phyloP scores from a whole-genome alignment of 2,888 invertebrate genomes.

The Brachycybe producta region DNA sequence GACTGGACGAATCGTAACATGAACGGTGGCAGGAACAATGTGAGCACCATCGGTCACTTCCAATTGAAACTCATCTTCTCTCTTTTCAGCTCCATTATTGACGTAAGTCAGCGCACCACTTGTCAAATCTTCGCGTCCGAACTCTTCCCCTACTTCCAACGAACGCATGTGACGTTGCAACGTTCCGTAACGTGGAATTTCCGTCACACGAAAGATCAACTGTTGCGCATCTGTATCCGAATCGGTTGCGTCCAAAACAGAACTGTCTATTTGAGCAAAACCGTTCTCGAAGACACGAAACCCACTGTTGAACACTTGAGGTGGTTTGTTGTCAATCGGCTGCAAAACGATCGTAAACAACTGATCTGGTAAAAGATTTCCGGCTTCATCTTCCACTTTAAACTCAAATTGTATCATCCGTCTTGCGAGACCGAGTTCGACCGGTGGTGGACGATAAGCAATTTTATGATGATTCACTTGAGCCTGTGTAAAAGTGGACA shows the following conservation, averaged over 20 bases:
- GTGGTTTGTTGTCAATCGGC: constrained; percentile 33
- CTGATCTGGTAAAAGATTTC: constrained; percentile 30
- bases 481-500: constrained; percentile 30
- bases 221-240: constrained; percentile 29
- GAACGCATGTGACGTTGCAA: constrained; percentile 26
- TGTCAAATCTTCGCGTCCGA: constrained; percentile 28
- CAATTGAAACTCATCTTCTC: constrained; percentile 29
- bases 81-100: constrained; percentile 28
- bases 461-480: constrained; percentile 34
- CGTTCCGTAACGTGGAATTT: constrained; percentile 28
- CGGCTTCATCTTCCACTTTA: constrained; percentile 30
- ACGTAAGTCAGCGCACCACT: constrained; percentile 28
- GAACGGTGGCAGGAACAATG: constrained; percentile 29
- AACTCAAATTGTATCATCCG: constrained; percentile 32
- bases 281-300: constrained; percentile 29
- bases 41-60: constrained; percentile 34
- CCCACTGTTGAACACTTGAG: constrained; percentile 29
- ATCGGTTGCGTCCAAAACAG: constrained; percentile 30
- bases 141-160: constrained; percentile 28
- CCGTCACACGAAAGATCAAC: constrained; percentile 27
- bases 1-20: constrained; percentile 27
- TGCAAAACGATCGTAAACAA: constrained; percentile 30
- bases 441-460: constrained; percentile 31
- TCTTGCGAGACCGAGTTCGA: constrained; percentile 31
- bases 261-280: constrained; percentile 26